phyloP scores from a whole-genome alignment of 2,797 vertebrate genomes.

The Mionectes olivaceus region DNA sequence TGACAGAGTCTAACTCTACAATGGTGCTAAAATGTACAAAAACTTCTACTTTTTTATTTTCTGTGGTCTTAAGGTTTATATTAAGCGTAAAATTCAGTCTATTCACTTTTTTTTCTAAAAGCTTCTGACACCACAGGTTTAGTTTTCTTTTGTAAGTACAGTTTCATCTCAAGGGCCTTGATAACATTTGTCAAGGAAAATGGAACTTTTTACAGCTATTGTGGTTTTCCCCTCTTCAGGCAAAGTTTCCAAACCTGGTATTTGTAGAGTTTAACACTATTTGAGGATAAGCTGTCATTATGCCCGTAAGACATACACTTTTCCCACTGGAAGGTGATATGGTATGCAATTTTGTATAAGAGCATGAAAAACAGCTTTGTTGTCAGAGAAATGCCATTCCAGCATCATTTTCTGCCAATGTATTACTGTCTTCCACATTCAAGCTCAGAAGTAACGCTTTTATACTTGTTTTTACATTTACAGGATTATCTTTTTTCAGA shows the following conservation, averaged over 20 bases:
- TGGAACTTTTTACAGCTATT: background rate
- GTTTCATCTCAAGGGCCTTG: slow-evolving; percentile 8
- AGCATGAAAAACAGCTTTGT: slow-evolving; percentile 33
- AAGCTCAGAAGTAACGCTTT: slow-evolving; percentile 1
- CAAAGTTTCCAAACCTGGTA: slow-evolving; percentile 2
- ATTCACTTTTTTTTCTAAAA: slow-evolving; percentile 37
- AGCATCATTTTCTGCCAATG: background rate
- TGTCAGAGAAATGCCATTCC: slow-evolving; percentile 3
- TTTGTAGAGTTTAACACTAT: background rate
- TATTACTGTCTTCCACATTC: background rate
- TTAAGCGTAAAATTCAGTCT: slow-evolving; percentile 43
- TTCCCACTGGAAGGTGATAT: slow-evolving; percentile 33
- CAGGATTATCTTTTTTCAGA: background rate
- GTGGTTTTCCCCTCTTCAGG: background rate
- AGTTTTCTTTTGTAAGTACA: background rate
- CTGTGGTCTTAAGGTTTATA: slow-evolving; percentile 53
- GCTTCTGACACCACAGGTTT: background rate
- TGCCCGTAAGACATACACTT: background rate
- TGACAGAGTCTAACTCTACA: slow-evolving; percentile 27
- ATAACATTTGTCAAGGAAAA: background rate
- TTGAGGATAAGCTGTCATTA: slow-evolving; percentile 3
- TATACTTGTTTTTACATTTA: slow-evolving; percentile 35
- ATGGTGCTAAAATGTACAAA: slow-evolving; percentile 76
- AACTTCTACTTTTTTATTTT: slow-evolving; percentile 57
- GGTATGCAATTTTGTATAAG: slow-evolving; percentile 21